phyloP scores from a whole-genome alignment of 2,888 invertebrate genomes.

The Hyposoter dolosus region DNA sequence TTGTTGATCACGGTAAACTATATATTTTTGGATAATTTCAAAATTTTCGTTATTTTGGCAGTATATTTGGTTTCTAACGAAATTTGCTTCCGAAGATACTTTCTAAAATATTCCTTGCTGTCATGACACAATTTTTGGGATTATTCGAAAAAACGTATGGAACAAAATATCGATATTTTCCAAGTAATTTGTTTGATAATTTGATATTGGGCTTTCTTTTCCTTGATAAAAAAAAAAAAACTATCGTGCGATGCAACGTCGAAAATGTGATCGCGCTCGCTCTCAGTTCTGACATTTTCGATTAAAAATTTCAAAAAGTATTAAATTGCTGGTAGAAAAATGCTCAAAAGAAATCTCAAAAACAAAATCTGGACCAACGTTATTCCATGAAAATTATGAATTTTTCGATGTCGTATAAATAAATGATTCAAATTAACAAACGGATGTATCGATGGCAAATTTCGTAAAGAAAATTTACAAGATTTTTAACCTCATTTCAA shows the following conservation, averaged over 20 bases:
- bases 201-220: not conserved
- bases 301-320: constrained; percentile 11
- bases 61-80: too few relatives aligned
- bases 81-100: too few relatives aligned
- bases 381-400: not conserved
- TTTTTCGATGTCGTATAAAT: not conserved
- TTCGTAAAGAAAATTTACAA: too few relatives aligned
- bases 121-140: too few relatives aligned
- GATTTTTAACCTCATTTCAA: not conserved
- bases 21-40: too few relatives aligned
- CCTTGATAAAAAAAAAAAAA: constrained; percentile 7
- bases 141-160: too few relatives aligned
- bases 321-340: constrained; percentile 43
- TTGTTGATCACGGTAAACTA: too few relatives aligned
- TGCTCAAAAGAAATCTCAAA: not conserved
- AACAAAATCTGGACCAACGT: not conserved
- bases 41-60: too few relatives aligned
- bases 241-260: not conserved
- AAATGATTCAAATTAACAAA: not conserved
- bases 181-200: not conserved
- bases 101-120: too few relatives aligned
- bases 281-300: constrained; percentile 53
- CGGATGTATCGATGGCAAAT: not conserved
- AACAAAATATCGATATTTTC: too few relatives aligned
- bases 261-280: constrained; percentile 37